Base-by-base conservation (phyloP, 2,888 invertebrate genomes). In the Aleiodes testaceus region DNA sequence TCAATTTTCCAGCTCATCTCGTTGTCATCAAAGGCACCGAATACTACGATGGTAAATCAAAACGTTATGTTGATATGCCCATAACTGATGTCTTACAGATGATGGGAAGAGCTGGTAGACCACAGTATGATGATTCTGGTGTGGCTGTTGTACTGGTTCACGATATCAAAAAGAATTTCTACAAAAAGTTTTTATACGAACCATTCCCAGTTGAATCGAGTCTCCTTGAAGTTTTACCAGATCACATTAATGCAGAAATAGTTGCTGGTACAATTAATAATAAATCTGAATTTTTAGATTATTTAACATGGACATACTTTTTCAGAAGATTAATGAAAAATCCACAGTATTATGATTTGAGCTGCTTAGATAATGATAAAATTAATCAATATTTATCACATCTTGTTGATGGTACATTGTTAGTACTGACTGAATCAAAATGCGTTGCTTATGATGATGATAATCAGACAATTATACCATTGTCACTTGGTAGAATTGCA, bases 21-120 rank as follows among this genome's bases (percentile, higher is more conserved):
- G 98, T 99, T 0, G 94, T 99, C n/a, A 93, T 99, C 78, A 99
- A 99, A 88, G 98, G 99, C 72, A 99, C 99, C 0, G 99, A 99
- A 88, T 99, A 97, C 88, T 99, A 94, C 86, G 99, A 99, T 87
- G 98, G 98, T 1, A 98, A 99, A 87, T 93, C 93, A 30, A 95
- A 97, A 85, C 92, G 98, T 79, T 99, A 99, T 88, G 97, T 99
- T 9, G 99, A 99, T 85, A 99, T 99, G 95, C 99, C 99, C 0
- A 98, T 99, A 64, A 99, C 99, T 0, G 99, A 99, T 88, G 98
- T 99, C 0, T 89, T 99, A 70, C 99, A 99, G 89, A 99, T 99
- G 99, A 99, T 99, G 94, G 99, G 99, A 1, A 91, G 99, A 70
- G 99, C 99, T 70, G 99, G 99, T 0, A 91, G 99, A 67, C 99